phyloP scores from a whole-genome alignment of 2,888 invertebrate genomes.

The Gibbula magus region DNA sequence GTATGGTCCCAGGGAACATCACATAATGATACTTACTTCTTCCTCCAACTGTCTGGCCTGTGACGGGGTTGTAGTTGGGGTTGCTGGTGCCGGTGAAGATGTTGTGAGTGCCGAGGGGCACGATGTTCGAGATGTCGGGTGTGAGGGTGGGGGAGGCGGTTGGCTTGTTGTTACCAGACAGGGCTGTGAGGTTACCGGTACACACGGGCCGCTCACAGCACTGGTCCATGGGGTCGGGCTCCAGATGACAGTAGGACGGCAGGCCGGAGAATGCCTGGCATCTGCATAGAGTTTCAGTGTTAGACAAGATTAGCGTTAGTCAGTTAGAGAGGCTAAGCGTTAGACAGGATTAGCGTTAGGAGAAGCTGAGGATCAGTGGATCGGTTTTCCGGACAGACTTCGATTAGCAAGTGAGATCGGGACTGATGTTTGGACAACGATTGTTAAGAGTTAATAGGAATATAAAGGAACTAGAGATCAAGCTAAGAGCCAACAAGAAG shows the following conservation, averaged over 20 bases:
- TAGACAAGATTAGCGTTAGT: too few species aligned
- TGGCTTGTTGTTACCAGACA: slow-evolving; percentile 39
- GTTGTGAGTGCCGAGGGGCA: slow-evolving; percentile 60
- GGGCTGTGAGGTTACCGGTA: slow-evolving; percentile 47
- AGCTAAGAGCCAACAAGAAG: too few species aligned
- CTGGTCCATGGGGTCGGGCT: slow-evolving; percentile 51
- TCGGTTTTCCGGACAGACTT: too few species aligned
- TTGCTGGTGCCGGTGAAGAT: slow-evolving; percentile 52
- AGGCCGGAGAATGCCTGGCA: slow-evolving; percentile 57
- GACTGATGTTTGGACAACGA: too few species aligned
- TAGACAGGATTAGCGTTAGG: too few species aligned
- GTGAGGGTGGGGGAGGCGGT: slow-evolving; percentile 49
- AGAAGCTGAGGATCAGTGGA: too few species aligned
- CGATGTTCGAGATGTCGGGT: slow-evolving; percentile 50
- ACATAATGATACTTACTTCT: neutral
- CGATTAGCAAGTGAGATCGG: too few species aligned
- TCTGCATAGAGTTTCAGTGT: slow-evolving; percentile 32
- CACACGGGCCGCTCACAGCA: slow-evolving; percentile 57
- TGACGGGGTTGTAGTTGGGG: slow-evolving; percentile 35
- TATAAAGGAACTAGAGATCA: too few species aligned
- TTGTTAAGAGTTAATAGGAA: too few species aligned
- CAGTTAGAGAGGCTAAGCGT: too few species aligned
- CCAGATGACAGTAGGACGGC: slow-evolving; percentile 53
- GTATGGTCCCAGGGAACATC: neutral
- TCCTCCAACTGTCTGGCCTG: neutral